Evolutionary conservation across 2,113 vertebrate species (phyloP), one percentile per base, ranked within the genome.

Genomic region (Protobothrops flavoviridis): DNA sequence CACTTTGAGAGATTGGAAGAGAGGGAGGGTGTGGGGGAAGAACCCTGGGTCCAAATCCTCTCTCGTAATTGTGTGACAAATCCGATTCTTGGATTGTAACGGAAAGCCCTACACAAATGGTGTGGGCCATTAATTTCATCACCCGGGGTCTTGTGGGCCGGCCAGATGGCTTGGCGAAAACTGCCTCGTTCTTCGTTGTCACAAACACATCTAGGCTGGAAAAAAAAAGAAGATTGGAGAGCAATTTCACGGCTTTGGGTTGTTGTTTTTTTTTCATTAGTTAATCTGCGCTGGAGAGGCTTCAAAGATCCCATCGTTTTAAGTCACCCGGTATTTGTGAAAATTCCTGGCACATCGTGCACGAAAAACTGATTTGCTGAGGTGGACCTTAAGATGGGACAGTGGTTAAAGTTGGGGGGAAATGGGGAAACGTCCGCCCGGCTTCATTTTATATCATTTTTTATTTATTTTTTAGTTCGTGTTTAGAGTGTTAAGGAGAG

Each of bases 261-360:
- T 13, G 1, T 61, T 7, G 20, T 24, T 10, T 97, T 94, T 96
- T 97, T 94, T 96, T 97, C 96, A 97, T 98, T 97, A 97, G 97
- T 98, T 98, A 97, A 98, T 97, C 97, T 96, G 96, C 97, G 94
- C 97, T 97, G 96, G 94, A 97, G 97, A 97, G 95, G 95, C 96
- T 97, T 98, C 96, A 97, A 97, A 97, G 97, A 98, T 97, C 96
- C 95, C 97, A 98, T 98, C 97, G 95, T n/a, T 96, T 97, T 97
- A 97, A 97, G 97, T 98, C 96, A 93, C 94, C 96, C 93, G 94
- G 96, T 95, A 97, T 96, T 97, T 97, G 96, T 95, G 96, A 97
- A 48, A 96, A 97, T 96, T 97, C 97, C 96, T 97, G 97, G 96
- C 96, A 93, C 95, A n/a, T 95, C 95, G 96, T 96, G 96, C 96